A percentile compares a stretch with the other conserved stretches of the same genome.
These are phyloP conservation scores for Asbolus verrucosus DNA, from an alignment of 1,140 invertebrate genomes.

Conservation along the genomic window DNA sequence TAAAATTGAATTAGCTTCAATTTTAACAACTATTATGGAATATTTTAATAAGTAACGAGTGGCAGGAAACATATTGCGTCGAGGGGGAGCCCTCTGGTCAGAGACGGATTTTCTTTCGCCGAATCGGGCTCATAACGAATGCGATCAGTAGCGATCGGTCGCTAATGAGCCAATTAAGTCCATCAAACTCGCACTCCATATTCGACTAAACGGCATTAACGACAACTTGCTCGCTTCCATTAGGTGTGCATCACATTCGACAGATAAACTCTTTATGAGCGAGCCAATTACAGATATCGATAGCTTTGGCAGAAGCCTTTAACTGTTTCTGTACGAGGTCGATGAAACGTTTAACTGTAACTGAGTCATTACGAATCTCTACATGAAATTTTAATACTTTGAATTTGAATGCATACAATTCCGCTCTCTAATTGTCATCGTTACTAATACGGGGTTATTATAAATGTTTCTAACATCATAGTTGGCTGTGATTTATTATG, in stretches of 20 bases:
- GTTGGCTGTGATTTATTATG: too few relatives aligned
- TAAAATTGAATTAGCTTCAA: constrained; percentile 52
- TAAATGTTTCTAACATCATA: too few relatives aligned
- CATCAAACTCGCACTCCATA: constrained; percentile 49
- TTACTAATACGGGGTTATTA: too few relatives aligned
- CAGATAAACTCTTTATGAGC: constrained; percentile 33
- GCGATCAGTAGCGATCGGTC: constrained; percentile 50
- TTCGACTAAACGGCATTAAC: constrained; percentile 49
- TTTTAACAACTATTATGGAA: constrained; percentile 46
- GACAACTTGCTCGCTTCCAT: constrained; percentile 48
- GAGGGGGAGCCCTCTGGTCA: background rate
- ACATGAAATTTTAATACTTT: too few relatives aligned
- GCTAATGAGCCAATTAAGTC: constrained; percentile 54
- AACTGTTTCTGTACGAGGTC: constrained; percentile 6
- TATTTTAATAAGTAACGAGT: constrained; percentile 38
- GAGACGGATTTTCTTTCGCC: constrained; percentile 9
- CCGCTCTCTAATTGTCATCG: too few relatives aligned
- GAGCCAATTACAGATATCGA: constrained; percentile 31
- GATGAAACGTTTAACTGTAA: too few relatives aligned
- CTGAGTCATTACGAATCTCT: too few relatives aligned
- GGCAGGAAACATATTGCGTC: constrained; percentile 32
- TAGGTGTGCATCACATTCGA: constrained; percentile 40
- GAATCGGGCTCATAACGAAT: too few relatives aligned
- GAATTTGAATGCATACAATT: too few relatives aligned
- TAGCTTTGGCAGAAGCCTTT: constrained; percentile 5